A percentile compares a stretch with the other conserved stretches of the same genome.
These are phyloP conservation scores for Pemphredon lugubris DNA, from an alignment of 2,888 invertebrate species.

Conservation along the genomic window DNA sequence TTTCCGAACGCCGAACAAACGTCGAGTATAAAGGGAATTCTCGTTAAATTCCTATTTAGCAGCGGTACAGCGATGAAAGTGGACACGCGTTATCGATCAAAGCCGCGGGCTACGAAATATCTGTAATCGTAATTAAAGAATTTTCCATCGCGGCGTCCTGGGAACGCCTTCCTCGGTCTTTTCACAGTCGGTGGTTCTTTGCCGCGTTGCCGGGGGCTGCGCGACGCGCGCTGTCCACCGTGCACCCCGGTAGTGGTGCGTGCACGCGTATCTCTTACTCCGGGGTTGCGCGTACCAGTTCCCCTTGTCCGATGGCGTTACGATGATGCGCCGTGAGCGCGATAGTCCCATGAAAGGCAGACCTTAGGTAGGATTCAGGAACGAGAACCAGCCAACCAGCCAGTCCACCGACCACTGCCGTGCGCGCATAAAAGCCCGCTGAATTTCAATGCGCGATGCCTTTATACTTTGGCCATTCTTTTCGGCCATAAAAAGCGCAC, in stretches of 20 bases:
- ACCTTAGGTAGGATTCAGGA: conserved; percentile 32
- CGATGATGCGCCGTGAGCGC: conserved; percentile 70
- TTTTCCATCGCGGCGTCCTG: conserved; percentile 28
- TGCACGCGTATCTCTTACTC: conserved; percentile 38
- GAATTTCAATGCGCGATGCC: conserved; percentile 75
- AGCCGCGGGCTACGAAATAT: too few species aligned
- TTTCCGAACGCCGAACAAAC: too few species aligned
- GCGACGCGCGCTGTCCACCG: conserved; percentile 50
- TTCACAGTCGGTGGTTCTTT: conserved; percentile 47
- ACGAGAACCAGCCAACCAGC: conserved; percentile 42
- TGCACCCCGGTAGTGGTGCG: conserved; percentile 55
- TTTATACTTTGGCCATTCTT: conserved; percentile 73
- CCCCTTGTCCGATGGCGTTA: conserved; percentile 64
- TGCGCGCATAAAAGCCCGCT: conserved; percentile 68
- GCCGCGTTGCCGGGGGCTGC: conserved; percentile 38
- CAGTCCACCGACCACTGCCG: conserved; percentile 49
- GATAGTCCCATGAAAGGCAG: conserved; percentile 68
- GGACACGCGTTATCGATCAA: too few species aligned
- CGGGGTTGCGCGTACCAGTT: conserved; percentile 55
- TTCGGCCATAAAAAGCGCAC: conserved; percentile 74
- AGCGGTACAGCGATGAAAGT: too few species aligned
- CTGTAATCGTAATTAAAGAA: neutral
- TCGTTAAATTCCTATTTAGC: too few species aligned
- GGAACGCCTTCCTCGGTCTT: conserved; percentile 43
- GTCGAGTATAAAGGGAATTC: too few species aligned